phyloP scores from a whole-genome alignment of 2,888 invertebrate species.

The Apamea epomidion region DNA sequence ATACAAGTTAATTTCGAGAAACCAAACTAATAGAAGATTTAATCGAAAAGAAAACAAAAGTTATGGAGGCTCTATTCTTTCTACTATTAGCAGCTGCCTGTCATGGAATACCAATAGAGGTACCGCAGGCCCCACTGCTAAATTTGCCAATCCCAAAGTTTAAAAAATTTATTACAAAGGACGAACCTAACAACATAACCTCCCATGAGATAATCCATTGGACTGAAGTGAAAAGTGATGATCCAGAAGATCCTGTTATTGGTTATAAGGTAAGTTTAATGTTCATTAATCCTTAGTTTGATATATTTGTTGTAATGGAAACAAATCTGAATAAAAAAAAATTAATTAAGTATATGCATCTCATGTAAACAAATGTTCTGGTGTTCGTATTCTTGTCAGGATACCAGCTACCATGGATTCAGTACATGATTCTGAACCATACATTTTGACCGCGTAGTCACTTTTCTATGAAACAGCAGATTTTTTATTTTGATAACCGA shows the following conservation, averaged over 20 bases:
- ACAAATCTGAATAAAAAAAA: neutral
- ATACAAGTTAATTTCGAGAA: neutral
- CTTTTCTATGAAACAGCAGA: too few relatives aligned
- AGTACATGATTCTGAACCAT: too few relatives aligned
- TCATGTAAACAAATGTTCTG: neutral
- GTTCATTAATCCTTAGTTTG: neutral
- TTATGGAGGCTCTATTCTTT: conserved; percentile 6
- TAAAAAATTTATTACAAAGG: neutral
- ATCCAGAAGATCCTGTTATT: conserved; percentile 26
- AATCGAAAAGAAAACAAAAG: neutral
- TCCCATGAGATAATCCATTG: conserved; percentile 24
- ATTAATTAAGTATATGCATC: too few relatives aligned
- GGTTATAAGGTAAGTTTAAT: conserved; percentile 32
- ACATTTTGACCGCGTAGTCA: too few relatives aligned
- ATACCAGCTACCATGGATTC: too few relatives aligned
- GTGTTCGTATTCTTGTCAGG: too few relatives aligned
- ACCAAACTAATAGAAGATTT: neutral
- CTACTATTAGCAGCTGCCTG: conserved; percentile 12
- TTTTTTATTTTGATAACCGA: too few relatives aligned
- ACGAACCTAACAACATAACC: conserved; percentile 30
- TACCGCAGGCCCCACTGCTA: conserved; percentile 2
- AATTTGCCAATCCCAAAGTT: conserved; percentile 11
- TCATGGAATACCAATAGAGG: conserved; percentile 18
- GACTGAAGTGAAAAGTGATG: conserved; percentile 19
- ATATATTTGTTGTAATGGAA: neutral